These are phyloP conservation scores for Ephydatia muelleri DNA, from an alignment of 37 sponge, comb jelly and placozoan genomes.

Conservation along the genomic window DNA sequence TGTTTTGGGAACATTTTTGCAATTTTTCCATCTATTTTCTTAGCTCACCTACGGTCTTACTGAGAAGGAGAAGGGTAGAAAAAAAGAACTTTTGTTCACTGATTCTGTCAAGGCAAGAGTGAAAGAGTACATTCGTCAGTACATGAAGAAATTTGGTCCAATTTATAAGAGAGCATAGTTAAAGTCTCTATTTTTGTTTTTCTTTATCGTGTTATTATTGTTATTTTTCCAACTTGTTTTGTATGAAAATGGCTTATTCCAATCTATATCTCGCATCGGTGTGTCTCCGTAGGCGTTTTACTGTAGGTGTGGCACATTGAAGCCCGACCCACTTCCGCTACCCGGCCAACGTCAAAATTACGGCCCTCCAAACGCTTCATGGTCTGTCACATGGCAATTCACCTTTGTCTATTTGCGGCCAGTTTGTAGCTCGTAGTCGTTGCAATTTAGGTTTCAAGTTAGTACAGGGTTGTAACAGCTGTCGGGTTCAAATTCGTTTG, in stretches of 20 bases:
- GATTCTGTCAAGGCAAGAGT: slow-evolving; percentile 77
- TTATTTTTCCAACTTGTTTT: neutral
- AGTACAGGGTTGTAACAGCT: neutral
- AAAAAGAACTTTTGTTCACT: slow-evolving; percentile 60
- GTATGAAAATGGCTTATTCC: neutral
- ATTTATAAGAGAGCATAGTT: slow-evolving; percentile 65
- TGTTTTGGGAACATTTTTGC: neutral
- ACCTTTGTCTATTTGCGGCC: neutral
- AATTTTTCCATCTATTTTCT: neutral
- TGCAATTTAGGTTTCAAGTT: neutral
- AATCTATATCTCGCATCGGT: neutral
- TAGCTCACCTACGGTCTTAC: slow-evolving; percentile 92
- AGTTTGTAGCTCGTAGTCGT: neutral
- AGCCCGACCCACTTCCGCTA: neutral
- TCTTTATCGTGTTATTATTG: neutral
- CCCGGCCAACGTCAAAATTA: neutral
- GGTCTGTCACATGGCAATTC: neutral
- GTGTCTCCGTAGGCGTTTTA: neutral
- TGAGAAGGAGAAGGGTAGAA: slow-evolving; percentile 84
- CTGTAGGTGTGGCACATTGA: neutral
- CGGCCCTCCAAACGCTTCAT: neutral
- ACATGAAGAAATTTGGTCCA: slow-evolving; percentile 98
- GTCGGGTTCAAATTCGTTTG: neutral
- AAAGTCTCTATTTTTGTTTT: neutral
- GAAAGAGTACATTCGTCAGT: slow-evolving; percentile 81